A percentile compares a stretch with the other conserved stretches of the same genome.
Conservation (phyloP, 2,113 vertebrate genomes). For the Burhinus bistriatus region DNA sequence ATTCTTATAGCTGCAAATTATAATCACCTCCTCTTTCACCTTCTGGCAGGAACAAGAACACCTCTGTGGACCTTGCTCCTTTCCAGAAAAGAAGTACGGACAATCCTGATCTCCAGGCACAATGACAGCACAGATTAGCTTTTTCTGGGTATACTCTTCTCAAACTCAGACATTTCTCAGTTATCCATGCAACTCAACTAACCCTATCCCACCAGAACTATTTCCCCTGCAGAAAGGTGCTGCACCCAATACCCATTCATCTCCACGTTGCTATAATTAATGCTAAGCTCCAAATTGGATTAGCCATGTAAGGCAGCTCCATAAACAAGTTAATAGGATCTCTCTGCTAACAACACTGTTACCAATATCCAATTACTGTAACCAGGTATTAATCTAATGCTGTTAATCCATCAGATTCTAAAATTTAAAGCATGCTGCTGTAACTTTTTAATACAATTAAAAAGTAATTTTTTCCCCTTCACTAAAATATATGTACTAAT, state of each 20-base stretch:
- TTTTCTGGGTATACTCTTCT: neutral
- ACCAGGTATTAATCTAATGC: conserved; percentile 69
- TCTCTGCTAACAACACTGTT: conserved; percentile 41
- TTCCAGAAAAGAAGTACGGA: neutral
- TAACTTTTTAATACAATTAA: conserved; percentile 44
- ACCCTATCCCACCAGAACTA: neutral
- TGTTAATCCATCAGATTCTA: conserved; percentile 52
- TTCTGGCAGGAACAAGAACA: neutral
- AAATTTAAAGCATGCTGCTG: conserved; percentile 21
- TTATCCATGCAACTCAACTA: neutral
- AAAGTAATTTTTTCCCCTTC: neutral
- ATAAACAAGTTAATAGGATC: conserved; percentile 66
- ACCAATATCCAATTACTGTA: conserved; percentile 68
- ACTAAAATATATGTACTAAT: neutral
- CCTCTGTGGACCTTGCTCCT: neutral
- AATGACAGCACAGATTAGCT: neutral
- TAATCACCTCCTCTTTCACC: neutral
- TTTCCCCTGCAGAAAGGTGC: conserved; percentile 21
- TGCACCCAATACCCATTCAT: conserved; percentile 41
- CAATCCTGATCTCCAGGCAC: neutral
- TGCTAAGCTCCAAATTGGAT: conserved; percentile 67
- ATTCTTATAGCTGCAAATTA: neutral
- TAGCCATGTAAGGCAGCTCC: conserved; percentile 57
- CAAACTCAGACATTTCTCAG: neutral
- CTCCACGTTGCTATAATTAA: conserved; percentile 15